Evolutionary conservation across 2,797 vertebrate genomes (phyloP).

Genomic region (Helostoma temminkii): DNA sequence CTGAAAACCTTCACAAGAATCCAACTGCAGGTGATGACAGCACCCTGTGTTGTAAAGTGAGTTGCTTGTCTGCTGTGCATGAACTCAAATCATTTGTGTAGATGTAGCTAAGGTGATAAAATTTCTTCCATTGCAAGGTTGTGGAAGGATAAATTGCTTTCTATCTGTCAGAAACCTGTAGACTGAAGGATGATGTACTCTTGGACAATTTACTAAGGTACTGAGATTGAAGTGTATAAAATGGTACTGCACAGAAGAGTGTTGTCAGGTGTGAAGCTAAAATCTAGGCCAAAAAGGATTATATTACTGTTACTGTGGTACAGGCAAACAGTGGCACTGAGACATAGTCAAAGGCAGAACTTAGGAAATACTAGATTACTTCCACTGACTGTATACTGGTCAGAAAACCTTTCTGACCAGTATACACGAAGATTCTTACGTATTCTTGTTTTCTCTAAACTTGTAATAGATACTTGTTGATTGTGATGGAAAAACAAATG

Average conservation of each 20-base stretch:
- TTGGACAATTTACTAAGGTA: conserved; percentile 2
- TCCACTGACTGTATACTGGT: too few species aligned
- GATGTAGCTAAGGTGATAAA: neutral
- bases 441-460: too few species aligned
- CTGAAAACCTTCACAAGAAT: conserved; percentile 16
- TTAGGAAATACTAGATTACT: conserved; percentile 7
- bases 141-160: conserved; percentile 4
- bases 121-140: neutral
- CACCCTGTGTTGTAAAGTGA: neutral
- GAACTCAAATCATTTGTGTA: neutral
- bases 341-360: conserved; percentile 1
- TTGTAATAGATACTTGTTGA: too few species aligned
- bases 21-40: conserved; percentile 30
- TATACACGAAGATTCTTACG: too few species aligned
- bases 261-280: conserved; percentile 6
- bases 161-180: conserved; percentile 1
- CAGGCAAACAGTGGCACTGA: conserved; percentile 20
- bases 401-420: neutral
- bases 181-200: neutral
- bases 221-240: conserved; percentile 7
- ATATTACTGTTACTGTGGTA: neutral
- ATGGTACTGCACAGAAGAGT: neutral
- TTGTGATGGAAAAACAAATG: too few species aligned
- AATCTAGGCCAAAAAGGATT: conserved; percentile 25
- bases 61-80: conserved; percentile 10